Evolutionary conservation across 2,888 invertebrate species (phyloP), one percentile per base, ranked within the genome.

Genomic region (Atethmia centrago): DNA sequence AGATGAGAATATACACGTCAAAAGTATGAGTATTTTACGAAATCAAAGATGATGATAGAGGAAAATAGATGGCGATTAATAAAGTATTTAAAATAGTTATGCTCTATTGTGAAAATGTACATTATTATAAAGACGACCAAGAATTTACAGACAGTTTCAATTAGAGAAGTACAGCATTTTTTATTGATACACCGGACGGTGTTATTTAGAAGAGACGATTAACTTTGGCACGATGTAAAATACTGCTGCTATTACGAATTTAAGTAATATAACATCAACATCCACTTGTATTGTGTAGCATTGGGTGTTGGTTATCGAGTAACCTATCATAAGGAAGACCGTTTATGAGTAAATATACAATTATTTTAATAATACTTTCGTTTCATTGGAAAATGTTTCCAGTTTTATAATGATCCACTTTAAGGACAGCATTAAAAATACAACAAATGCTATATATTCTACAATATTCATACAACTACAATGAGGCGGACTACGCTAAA

Each of bases 251-350:
- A 69, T 78, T 81, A 84, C 87, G 87, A 90, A 88, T 88, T 85
- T 87, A 87, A 86, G 80, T 81, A 79, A 79, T 79, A 66, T 84
- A 74, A 85, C 66, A 91, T 93, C 95, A 93, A 94, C 95, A 95
- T 94, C 95, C 95, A 87, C 89, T 89, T 92, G 88, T 91, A 90
- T 89, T 90, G 86, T 92, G 89, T 95, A 92, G 91, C 89, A 89
- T 90, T 92, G 94, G 95, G 94, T 95, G 95, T 95, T 95, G 95
- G 95, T 93, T 93, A 91, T 92, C 87, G 88, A 93, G 93, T 96
- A 95, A 96, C 94, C 93, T 96, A 95, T 90, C 91, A 87, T 95
- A 94, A 94, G 94, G 88, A 92, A 91, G 89, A 91, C 87, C 90
- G 89, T 95, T 91, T 95, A 94, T 92, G 92, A 94, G 90, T 93